Percentiles rank a stretch among this genome's conserved stretches.
Evolutionary conservation across 2,797 vertebrate species (phyloP).

Genomic region (Calcarius lapponicus): DNA sequence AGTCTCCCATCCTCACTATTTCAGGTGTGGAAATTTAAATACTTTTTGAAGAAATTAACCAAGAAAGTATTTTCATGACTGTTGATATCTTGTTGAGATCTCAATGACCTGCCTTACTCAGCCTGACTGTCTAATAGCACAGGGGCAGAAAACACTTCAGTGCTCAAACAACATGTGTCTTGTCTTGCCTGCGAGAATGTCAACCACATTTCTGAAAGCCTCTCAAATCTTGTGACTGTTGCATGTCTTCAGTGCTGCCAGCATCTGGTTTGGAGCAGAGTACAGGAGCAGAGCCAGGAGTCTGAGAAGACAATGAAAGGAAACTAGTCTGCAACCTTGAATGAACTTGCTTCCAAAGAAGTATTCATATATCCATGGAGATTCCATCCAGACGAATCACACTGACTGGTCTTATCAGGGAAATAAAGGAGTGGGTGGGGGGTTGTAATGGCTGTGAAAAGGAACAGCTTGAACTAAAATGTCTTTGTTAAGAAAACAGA

Average conservation of each 20-base stretch:
- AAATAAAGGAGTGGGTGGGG: background rate
- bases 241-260: background rate
- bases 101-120: background rate
- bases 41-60: background rate
- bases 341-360: slow-evolving; percentile 35
- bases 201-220: background rate
- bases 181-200: background rate
- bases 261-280: slow-evolving; percentile 14
- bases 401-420: background rate
- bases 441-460: background rate
- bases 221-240: background rate
- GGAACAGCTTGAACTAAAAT: background rate
- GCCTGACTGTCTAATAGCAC: background rate
- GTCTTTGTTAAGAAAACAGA: background rate
- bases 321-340: slow-evolving; percentile 18
- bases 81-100: background rate
- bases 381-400: background rate
- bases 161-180: background rate
- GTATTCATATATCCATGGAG: background rate
- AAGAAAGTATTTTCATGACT: background rate
- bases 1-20: background rate
- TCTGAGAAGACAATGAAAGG: slow-evolving; percentile 31
- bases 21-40: background rate
- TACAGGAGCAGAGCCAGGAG: background rate
- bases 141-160: background rate